Evolutionary conservation across 1,140 invertebrate species (phyloP), one percentile per base, ranked within the genome.

Genomic region (Dreissena rostriformis): DNA sequence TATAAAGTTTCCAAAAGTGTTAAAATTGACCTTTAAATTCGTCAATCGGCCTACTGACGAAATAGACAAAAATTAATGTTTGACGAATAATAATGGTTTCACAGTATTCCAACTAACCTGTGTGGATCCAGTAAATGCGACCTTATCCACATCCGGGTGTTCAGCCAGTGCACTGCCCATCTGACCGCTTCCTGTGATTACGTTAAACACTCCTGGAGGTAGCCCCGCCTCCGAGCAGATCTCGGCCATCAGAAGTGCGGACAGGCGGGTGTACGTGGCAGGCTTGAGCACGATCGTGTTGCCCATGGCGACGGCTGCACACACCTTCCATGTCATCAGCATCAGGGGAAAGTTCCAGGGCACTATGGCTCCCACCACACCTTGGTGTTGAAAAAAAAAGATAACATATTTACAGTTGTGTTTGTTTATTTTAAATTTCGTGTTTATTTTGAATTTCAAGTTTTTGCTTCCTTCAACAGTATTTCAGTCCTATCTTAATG

Each of bases 151-250:
- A 84, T 88, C 90, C 8, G 65, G 66, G 80, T 92, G 91, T 26
- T 70, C 67, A 2, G 90, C 90, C 19, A 93, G 79, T 19, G 81
- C 68, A 53, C 87, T 90, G 1, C 91, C 90, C 86, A 92, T 91
- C 29, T 88, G 86, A n/a, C 90, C 90, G 71, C 86, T 86, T n/a
- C 92, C 92, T 29, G 93, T 93, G 51, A 94, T 84, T 0, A 94
- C 91, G 88, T 93, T 94, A 66, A 94, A 89, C n/a, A 94, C 92
- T 74, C 93, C 93, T 24, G 90, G 90, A 57, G 93, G 93, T 24
- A 94, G 88, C 26, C 93, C 93, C n/a, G 93, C 93, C 84, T 93
- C 92, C 8, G 89, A 84, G 88, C 92, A 93, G 6, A 93, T 86
- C 63, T 94, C 92, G 26, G 92, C 90, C 49, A 93, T 86, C 26